These are phyloP conservation scores for Agonopterix arenella DNA, from an alignment of 2,888 invertebrate species.

Conservation along the genomic window DNA sequence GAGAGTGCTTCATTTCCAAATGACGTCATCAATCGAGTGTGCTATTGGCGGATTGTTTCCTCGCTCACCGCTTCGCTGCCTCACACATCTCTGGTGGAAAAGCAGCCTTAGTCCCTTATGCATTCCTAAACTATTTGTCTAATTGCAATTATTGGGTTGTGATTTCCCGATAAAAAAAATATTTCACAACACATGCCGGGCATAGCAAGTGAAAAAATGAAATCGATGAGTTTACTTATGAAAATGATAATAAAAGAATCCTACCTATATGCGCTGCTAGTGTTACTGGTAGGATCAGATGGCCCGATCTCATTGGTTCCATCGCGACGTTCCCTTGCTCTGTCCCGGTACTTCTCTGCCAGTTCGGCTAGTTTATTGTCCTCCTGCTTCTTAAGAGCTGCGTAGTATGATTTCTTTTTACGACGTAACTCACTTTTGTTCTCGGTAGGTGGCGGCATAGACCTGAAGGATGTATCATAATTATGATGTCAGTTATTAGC, in stretches of 20 bases:
- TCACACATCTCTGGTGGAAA: too few species aligned
- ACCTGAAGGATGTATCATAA: constrained; percentile 27
- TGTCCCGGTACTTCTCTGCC: constrained; percentile 94
- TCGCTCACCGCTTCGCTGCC: too few species aligned
- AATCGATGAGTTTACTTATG: not conserved
- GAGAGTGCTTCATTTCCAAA: too few species aligned
- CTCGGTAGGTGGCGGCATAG: constrained; percentile 76
- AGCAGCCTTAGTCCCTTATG: too few species aligned
- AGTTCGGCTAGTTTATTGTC: constrained; percentile 96
- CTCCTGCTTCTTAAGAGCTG: constrained; percentile 95
- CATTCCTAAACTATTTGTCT: too few species aligned
- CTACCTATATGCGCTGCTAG: constrained; percentile 84
- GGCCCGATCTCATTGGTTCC: constrained; percentile 90
- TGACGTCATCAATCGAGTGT: too few species aligned
- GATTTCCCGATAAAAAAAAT: too few species aligned
- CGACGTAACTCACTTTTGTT: constrained; percentile 90
- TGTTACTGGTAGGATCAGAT: constrained; percentile 90
- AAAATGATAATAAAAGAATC: not conserved
- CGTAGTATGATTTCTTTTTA: constrained; percentile 97
- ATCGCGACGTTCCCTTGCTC: constrained; percentile 93
- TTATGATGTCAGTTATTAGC: too few species aligned
- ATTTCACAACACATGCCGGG: too few species aligned
- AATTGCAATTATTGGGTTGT: too few species aligned
- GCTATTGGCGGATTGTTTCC: too few species aligned
- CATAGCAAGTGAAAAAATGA: too few species aligned